Evolutionary conservation across 2,797 vertebrate species (phyloP).

Genomic region (Pelodytes ibericus): DNA sequence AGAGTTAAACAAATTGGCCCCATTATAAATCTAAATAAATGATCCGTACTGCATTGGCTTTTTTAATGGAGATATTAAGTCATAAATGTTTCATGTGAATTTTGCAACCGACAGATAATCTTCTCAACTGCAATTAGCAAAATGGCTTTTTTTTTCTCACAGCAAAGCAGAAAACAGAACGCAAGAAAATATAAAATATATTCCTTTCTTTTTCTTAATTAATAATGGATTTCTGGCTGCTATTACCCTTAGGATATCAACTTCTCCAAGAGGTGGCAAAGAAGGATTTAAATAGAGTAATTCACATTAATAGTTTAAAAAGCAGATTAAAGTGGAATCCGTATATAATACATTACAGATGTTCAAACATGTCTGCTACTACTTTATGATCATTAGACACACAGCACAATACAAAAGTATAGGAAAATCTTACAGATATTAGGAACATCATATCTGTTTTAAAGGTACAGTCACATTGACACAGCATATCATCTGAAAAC

Average conservation of each 20-base stretch:
- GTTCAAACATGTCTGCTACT: neutral
- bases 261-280: neutral
- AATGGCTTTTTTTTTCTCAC: neutral
- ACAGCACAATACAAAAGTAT: no score
- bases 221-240: conserved; percentile 2
- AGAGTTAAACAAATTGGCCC: neutral
- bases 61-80: conserved; percentile 9
- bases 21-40: neutral
- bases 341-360: neutral
- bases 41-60: neutral
- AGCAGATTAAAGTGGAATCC: neutral
- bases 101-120: neutral
- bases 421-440: no score
- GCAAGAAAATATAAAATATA: neutral
- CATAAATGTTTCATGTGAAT: conserved; percentile 11
- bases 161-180: neutral
- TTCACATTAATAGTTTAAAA: conserved; percentile 7
- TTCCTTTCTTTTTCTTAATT: neutral
- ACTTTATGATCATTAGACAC: neutral
- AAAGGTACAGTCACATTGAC: no score
- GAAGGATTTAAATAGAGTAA: conserved; percentile 1
- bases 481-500: no score
- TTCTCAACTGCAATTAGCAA: conserved; percentile 5
- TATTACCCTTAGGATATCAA: conserved; percentile 3
- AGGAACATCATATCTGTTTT: no score